Evolutionary conservation across 2,888 invertebrate species (phyloP).

Genomic region (Ectemnius lituratus): DNA sequence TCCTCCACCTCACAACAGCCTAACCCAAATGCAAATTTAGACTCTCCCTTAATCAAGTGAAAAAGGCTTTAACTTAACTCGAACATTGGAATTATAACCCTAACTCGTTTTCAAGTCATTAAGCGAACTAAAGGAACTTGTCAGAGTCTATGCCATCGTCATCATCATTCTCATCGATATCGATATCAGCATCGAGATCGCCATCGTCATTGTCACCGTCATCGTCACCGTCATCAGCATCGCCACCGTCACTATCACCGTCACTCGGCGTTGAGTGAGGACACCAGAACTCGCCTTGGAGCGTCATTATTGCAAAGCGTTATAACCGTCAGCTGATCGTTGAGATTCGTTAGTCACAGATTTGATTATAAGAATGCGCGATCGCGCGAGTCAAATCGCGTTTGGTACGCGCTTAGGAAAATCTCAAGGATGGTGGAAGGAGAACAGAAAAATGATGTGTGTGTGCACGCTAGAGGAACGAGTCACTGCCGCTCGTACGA

Average conservation of each 20-base stretch:
- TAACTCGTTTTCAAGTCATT: constrained; percentile 75
- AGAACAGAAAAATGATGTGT: constrained; percentile 32
- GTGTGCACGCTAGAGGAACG: constrained; percentile 25
- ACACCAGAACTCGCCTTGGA: constrained; percentile 55
- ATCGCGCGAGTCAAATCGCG: background rate
- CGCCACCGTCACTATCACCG: constrained; percentile 31
- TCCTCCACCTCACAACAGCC: constrained; percentile 74
- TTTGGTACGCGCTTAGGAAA: constrained; percentile 15
- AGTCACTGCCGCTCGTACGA: constrained; percentile 57
- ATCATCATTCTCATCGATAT: constrained; percentile 65
- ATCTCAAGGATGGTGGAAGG: constrained; percentile 28
- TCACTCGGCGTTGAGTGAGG: constrained; percentile 52
- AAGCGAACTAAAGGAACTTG: constrained; percentile 69
- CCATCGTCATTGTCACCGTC: constrained; percentile 42
- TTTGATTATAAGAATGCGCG: constrained; percentile 20
- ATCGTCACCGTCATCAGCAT: constrained; percentile 25
- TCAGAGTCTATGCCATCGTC: constrained; percentile 70
- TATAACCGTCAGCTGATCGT: constrained; percentile 37
- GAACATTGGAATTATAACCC: constrained; percentile 75
- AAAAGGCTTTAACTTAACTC: constrained; percentile 78
- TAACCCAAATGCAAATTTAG: constrained; percentile 77
- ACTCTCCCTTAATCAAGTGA: constrained; percentile 77
- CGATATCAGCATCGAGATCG: constrained; percentile 53
- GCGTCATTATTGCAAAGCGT: constrained; percentile 38
- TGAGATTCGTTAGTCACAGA: constrained; percentile 37